Evolutionary conservation across 2,113 vertebrate genomes (phyloP).

Genomic region (Dromiciops gliroides): DNA sequence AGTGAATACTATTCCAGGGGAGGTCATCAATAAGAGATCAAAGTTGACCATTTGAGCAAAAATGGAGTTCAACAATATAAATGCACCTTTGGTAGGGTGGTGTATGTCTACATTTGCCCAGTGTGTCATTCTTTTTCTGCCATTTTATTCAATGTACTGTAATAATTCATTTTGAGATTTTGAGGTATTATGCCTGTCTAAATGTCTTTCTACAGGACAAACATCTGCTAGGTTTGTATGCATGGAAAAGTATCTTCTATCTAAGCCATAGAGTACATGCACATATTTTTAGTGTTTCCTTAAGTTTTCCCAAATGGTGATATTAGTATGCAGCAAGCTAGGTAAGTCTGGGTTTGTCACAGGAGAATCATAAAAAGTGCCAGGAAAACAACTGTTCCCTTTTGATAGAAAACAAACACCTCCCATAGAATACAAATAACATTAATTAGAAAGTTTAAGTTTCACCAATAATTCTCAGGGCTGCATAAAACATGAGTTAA

Average conservation of each 20-base stretch:
- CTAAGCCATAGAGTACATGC: background rate
- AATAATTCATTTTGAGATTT: background rate
- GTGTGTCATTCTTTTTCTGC: background rate
- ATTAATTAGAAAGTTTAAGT: background rate
- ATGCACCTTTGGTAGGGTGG: background rate
- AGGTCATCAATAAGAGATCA: fast-evolving
- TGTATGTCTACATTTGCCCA: background rate
- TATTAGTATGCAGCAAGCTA: background rate
- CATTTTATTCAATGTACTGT: background rate
- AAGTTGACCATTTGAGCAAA: fast-evolving
- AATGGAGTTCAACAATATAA: background rate
- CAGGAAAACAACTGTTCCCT: background rate
- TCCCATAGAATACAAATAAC: background rate
- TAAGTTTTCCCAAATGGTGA: background rate
- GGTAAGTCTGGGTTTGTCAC: background rate
- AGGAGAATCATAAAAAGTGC: constrained; percentile 4
- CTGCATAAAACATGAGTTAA: background rate
- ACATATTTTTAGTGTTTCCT: background rate
- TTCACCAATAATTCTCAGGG: background rate
- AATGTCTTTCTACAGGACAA: background rate
- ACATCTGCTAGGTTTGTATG: background rate
- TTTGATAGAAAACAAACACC: background rate
- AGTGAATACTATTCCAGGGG: fast-evolving
- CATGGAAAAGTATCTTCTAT: background rate
- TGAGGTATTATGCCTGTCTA: background rate